These are phyloP conservation scores for Trypoxylon attenuatum DNA, from an alignment of 2,888 invertebrate species.

Conservation along the genomic window DNA sequence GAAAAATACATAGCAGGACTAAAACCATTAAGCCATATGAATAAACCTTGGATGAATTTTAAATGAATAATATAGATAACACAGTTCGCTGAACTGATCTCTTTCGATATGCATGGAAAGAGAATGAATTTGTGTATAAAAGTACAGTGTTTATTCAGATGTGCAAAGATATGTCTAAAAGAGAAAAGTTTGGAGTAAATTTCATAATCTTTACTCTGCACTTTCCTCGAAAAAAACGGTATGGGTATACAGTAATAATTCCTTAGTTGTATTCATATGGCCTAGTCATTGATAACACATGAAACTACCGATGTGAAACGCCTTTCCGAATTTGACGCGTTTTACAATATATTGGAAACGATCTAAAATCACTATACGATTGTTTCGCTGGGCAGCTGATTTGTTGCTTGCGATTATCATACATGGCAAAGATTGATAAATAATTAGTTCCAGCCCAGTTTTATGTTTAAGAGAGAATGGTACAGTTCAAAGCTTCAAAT, in stretches of 20 bases:
- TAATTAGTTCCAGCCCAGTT: too few relatives aligned
- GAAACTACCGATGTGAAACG: constrained; percentile 46
- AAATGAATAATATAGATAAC: constrained; percentile 23
- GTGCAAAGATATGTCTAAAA: constrained; percentile 24
- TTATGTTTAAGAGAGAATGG: too few relatives aligned
- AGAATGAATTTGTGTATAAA: constrained; percentile 35
- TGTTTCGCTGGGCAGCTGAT: too few relatives aligned
- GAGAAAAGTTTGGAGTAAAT: constrained; percentile 28
- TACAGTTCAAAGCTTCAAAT: too few relatives aligned
- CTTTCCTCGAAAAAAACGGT: constrained; percentile 24
- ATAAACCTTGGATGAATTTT: constrained; percentile 45
- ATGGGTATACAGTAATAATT: constrained; percentile 25
- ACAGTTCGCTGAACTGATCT: constrained; percentile 32
- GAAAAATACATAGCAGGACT: constrained; percentile 41
- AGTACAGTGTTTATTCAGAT: constrained; percentile 36
- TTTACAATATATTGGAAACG: constrained; percentile 50
- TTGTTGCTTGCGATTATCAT: too few relatives aligned
- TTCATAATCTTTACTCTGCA: constrained; percentile 30
- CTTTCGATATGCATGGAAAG: constrained; percentile 18
- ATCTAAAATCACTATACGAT: neutral
- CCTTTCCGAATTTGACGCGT: constrained; percentile 55
- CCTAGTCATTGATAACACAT: constrained; percentile 49
- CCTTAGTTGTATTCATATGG: constrained; percentile 56
- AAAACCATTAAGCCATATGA: constrained; percentile 54
- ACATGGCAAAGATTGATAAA: too few relatives aligned